Evolutionary conservation across 2,113 vertebrate genomes (phyloP).

Genomic region (Dolichallabes microphthalmus): DNA sequence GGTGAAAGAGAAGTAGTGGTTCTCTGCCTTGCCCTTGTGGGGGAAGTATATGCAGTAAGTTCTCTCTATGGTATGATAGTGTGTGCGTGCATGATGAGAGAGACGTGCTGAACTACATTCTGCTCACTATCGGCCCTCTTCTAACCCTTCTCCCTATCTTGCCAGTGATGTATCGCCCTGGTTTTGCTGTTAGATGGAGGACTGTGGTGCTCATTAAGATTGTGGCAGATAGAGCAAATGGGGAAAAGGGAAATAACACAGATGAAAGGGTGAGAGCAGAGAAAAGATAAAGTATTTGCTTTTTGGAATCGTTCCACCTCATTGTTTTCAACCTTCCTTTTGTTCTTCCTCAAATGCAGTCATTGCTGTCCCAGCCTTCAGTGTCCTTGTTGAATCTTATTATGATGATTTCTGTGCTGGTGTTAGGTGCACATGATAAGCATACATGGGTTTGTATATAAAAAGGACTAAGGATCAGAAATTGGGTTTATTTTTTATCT

Average conservation of each 20-base stretch:
- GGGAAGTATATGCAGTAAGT: neutral
- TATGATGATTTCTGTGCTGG: neutral
- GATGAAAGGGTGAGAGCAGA: slow-evolving; percentile 48
- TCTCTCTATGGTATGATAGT: slow-evolving; percentile 20
- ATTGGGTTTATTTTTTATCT: neutral
- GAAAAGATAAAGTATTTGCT: slow-evolving; percentile 69
- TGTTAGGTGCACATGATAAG: neutral
- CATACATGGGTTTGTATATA: neutral
- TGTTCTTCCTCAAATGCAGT: slow-evolving; percentile 42
- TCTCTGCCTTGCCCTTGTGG: slow-evolving; percentile 20
- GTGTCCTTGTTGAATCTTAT: slow-evolving; percentile 43
- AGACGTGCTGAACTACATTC: slow-evolving; percentile 34
- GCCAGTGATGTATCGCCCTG: slow-evolving; percentile 66
- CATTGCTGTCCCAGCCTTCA: slow-evolving; percentile 28
- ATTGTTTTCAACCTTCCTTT: slow-evolving; percentile 65
- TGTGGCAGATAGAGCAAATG: slow-evolving; percentile 70
- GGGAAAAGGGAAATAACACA: slow-evolving; percentile 61
- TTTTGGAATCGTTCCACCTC: slow-evolving; percentile 74
- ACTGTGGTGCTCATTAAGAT: slow-evolving; percentile 75
- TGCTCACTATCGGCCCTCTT: slow-evolving; percentile 56
- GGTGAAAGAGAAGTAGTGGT: neutral
- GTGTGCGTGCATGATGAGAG: neutral
- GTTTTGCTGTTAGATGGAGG: slow-evolving; percentile 65
- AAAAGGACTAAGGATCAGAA: neutral
- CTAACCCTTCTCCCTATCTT: slow-evolving; percentile 52